Base-by-base conservation (phyloP, 2,797 vertebrate species). In the Eurystomus glaucurus region DNA sequence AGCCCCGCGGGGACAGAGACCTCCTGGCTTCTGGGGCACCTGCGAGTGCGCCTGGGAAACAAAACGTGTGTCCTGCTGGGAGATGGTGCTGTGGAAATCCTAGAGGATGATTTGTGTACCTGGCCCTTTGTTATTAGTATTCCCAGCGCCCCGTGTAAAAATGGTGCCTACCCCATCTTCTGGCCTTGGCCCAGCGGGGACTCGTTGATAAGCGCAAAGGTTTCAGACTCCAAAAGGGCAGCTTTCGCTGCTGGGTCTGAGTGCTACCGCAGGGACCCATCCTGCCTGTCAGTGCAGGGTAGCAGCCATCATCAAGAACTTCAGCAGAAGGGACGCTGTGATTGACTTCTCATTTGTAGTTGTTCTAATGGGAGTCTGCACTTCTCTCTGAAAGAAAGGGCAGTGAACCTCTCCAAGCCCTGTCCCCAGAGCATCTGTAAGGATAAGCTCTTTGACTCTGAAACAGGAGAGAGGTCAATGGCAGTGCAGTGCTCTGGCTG, bases 101-200 rank as follows among this genome's bases (percentile, higher is more conserved):
- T 8, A 5, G 41, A 18, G 51, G 11, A 26, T 45, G 31, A 17
- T 78, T 57, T n/a, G 39, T 33, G 5, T 9, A 9, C 25, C 19
- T 25, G 33, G 10, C 31, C 85, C 26, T 83, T 77, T 84, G 45
- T 58, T 68, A 2, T 20, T 48, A 1, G 6, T 23, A 11, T 28
- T 81, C 14, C 29, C 55, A 75, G 62, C 0, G 3, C 37, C 8
- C 6, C 23, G 2, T 0, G 0, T 17, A 46, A 43, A 33, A n/a
- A 33, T 3, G 19, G 26, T 66, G 58, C 55, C 28, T 58, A 21
- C 45, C 21, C 75, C 52, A 0, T 29, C 54, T 66, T 31, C 66
- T 85, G 50, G 64, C 41, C 41, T 21, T 22, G 29, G 35, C 33
- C 52, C 39, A 33, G 62, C 4, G 50, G 35, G 35, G 52, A 60